A percentile compares a stretch with the other conserved stretches of the same genome.
Conservation (phyloP, 2,113 vertebrate species). For the Cyanocitta stelleri region DNA sequence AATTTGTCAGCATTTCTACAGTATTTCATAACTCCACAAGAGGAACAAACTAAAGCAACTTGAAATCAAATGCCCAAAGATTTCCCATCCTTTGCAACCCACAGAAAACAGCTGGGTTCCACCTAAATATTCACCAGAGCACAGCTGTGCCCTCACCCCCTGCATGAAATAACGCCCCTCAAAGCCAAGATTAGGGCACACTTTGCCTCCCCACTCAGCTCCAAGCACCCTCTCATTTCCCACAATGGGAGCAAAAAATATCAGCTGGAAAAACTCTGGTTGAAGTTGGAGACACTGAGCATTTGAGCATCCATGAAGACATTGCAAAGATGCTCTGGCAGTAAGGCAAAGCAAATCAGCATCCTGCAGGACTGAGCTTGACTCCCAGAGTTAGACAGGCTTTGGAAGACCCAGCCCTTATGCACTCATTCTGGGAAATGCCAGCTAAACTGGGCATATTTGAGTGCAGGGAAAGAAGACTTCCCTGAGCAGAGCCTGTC, state of each 20-base stretch:
- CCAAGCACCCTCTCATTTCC: not conserved
- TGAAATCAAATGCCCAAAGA: not conserved
- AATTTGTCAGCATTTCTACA: not conserved
- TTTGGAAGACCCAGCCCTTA: not conserved
- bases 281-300: not conserved
- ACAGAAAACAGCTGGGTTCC: not conserved
- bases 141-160: accelerated
- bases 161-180: accelerated
- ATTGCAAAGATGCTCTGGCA: not conserved
- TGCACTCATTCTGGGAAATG: not conserved
- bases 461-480: not conserved
- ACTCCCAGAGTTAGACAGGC: not conserved
- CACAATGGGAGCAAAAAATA: not conserved
- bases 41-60: not conserved
- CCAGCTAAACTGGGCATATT: not conserved
- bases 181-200: accelerated
- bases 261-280: not conserved
- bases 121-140: not conserved
- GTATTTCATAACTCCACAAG: not conserved
- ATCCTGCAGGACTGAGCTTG: not conserved
- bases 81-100: not conserved
- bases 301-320: not conserved
- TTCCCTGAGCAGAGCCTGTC: not conserved
- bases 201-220: not conserved
- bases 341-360: not conserved